phyloP scores from a whole-genome alignment of 2,888 invertebrate species.

The Drosophila leonis region DNA sequence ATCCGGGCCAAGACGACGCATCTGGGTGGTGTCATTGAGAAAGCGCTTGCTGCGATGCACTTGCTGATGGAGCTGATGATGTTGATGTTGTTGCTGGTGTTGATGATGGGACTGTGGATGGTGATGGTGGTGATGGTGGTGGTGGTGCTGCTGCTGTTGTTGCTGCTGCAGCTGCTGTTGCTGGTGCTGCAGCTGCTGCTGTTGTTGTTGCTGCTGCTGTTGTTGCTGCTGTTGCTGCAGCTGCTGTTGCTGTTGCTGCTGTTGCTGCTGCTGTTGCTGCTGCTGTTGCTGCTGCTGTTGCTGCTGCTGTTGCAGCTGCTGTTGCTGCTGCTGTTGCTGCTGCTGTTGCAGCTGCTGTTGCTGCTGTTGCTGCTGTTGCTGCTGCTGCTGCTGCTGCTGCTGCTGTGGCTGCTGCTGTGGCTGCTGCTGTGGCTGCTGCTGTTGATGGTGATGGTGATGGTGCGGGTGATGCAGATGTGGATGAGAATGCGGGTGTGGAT shows the following conservation, averaged over 20 bases:
- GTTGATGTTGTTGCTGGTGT: not conserved
- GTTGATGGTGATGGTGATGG: not conserved
- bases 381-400: not conserved
- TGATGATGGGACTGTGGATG: not conserved
- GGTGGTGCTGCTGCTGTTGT: not conserved
- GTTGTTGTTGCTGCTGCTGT: not conserved
- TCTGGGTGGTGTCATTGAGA: not conserved
- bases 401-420: not conserved
- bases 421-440: not conserved
- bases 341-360: not conserved
- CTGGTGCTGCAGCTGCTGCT: not conserved
- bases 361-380: not conserved
- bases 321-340: not conserved
- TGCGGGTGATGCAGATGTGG: not conserved
- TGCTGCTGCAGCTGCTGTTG: not conserved
- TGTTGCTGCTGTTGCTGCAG: not conserved
- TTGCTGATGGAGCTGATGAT: not conserved
- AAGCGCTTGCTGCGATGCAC: not conserved
- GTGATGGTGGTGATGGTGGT: not conserved
- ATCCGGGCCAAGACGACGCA: not conserved
- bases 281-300: not conserved
- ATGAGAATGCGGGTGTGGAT: not conserved
- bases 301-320: not conserved
- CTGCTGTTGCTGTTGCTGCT: constrained; percentile 3
- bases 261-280: not conserved